phyloP scores from a whole-genome alignment of 2,113 vertebrate species.

The Ictidomys tridecemlineatus region DNA sequence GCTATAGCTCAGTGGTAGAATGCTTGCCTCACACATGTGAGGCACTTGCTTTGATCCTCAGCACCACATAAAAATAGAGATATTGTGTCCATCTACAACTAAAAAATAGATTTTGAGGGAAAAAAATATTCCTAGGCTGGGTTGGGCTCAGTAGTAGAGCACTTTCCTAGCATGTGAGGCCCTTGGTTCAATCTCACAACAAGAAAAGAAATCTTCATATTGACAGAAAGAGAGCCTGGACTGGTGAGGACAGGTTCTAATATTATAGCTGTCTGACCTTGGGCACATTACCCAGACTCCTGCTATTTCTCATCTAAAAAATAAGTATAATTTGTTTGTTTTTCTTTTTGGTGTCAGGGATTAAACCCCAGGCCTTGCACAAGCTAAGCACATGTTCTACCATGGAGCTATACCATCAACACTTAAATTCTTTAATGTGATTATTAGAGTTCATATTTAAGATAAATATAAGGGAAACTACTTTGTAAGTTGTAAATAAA shows the following conservation, averaged over 20 bases:
- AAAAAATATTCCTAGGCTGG: not conserved
- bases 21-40: too few relatives aligned
- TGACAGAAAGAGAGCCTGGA: not conserved
- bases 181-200: not conserved
- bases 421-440: not conserved
- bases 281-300: not conserved
- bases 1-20: too few relatives aligned
- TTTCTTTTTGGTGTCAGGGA: not conserved
- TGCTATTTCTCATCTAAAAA: slow-evolving; percentile 38
- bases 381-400: too few relatives aligned
- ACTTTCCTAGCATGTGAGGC: not conserved
- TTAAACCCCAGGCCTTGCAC: not conserved
- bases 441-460: slow-evolving; percentile 16
- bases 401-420: too few relatives aligned
- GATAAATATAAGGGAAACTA: slow-evolving; percentile 18
- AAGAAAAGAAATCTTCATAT: not conserved
- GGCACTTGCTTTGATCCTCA: too few relatives aligned
- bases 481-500: slow-evolving; percentile 35
- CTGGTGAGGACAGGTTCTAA: not conserved
- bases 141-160: not conserved
- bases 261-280: not conserved
- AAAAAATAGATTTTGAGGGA: too few relatives aligned
- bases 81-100: too few relatives aligned
- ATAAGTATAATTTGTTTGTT: not conserved
- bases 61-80: too few relatives aligned